Conservation (phyloP, 2,888 invertebrate species). For the Scaptomyza cyrtandrae region DNA sequence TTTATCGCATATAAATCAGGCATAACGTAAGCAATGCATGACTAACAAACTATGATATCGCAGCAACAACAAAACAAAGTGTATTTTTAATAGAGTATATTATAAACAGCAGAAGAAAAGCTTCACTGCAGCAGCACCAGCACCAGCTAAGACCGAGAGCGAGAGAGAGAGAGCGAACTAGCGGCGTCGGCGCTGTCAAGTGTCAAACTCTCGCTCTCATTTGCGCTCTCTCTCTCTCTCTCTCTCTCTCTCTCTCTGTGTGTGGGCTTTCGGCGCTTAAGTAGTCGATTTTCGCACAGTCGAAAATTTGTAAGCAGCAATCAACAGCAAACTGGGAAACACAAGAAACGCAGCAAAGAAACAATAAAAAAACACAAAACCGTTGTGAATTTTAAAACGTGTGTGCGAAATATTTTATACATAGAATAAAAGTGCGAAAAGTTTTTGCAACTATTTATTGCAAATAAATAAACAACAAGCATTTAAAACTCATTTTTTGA, state of each 20-base stretch:
- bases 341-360: conserved; percentile 49
- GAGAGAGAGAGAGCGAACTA: conserved; percentile 1
- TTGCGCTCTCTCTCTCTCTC: conserved; percentile 22
- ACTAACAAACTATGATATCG: conserved; percentile 47
- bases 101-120: conserved; percentile 40
- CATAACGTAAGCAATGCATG: conserved; percentile 21
- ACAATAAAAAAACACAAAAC: conserved; percentile 36
- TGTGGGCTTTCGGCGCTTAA: conserved; percentile 47
- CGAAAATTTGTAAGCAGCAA: conserved; percentile 70
- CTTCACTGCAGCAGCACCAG: conserved; percentile 45
- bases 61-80: conserved; percentile 25
- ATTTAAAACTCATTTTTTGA: conserved; percentile 52
- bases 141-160: neutral
- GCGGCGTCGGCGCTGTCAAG: conserved; percentile 60
- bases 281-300: conserved; percentile 74
- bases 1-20: conserved; percentile 21
- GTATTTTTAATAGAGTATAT: conserved; percentile 22
- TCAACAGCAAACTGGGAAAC: conserved; percentile 57
- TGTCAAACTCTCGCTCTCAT: conserved; percentile 24
- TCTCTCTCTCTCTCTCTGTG: conserved; percentile 10
- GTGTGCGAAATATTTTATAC: neutral
- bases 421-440: neutral
- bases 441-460: neutral
- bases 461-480: conserved; percentile 39
- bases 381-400: neutral